Evolutionary conservation across 2,888 invertebrate genomes (phyloP).

Genomic region (Pachliopta kotzebuea): DNA sequence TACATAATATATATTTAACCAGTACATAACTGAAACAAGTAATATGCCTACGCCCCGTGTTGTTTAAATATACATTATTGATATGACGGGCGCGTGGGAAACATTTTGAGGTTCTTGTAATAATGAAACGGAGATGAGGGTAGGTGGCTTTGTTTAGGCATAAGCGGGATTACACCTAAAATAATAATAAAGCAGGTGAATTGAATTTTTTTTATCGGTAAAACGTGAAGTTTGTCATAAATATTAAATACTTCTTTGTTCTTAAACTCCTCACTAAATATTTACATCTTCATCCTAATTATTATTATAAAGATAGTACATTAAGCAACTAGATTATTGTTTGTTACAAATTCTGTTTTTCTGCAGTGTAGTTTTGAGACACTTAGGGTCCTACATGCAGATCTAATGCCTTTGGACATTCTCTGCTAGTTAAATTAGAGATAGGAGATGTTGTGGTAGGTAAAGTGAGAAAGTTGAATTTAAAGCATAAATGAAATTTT

Average conservation of each 20-base stretch:
- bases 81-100: background rate
- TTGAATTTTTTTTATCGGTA: background rate
- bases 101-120: background rate
- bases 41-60: background rate
- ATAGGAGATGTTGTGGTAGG: too few species aligned
- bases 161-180: slow-evolving; percentile 1
- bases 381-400: too few species aligned
- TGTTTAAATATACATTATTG: slow-evolving; percentile 1
- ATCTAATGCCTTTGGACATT: too few species aligned
- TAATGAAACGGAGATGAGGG: slow-evolving; percentile 6
- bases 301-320: too few species aligned
- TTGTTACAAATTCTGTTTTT: background rate
- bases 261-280: too few species aligned
- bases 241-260: too few species aligned
- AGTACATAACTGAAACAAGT: background rate
- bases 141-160: background rate
- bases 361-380: background rate
- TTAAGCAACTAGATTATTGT: too few species aligned
- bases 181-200: background rate
- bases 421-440: too few species aligned
- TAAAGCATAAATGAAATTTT: too few species aligned
- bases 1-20: background rate
- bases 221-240: background rate
- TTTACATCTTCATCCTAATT: too few species aligned
- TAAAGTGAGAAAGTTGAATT: too few species aligned